phyloP scores from a whole-genome alignment of 2,888 invertebrate genomes.

The Synanthedon tipuliformis region DNA sequence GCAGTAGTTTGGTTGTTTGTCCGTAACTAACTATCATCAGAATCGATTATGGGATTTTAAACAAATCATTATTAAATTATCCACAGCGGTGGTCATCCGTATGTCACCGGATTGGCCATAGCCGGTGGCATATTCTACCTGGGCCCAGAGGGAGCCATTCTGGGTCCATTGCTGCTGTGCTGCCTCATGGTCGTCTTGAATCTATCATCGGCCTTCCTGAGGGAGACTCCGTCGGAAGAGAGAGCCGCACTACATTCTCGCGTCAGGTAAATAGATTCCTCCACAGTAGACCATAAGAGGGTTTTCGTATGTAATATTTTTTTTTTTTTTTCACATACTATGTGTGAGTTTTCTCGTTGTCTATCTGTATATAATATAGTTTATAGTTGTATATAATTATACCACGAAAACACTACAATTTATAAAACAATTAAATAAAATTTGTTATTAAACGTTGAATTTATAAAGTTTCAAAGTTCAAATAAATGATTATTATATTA shows the following conservation, averaged over 20 bases:
- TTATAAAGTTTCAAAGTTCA: too few species aligned
- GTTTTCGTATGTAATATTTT: neutral
- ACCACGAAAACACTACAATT: too few species aligned
- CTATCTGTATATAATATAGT: too few species aligned
- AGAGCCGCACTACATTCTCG: conserved; percentile 57
- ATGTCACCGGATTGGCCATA: conserved; percentile 95
- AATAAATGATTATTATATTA: too few species aligned
- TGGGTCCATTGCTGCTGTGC: conserved; percentile 95
- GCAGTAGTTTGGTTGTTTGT: too few species aligned
- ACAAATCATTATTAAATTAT: neutral
- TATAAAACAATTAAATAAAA: too few species aligned
- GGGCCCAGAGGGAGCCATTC: conserved; percentile 96
- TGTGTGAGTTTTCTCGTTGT: too few species aligned
- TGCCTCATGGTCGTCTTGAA: conserved; percentile 93
- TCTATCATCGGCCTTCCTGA: conserved; percentile 78
- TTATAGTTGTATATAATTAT: too few species aligned
- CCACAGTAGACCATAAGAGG: too few species aligned
- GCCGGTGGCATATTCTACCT: conserved; percentile 98
- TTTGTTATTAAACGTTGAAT: too few species aligned
- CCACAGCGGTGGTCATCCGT: conserved; percentile 91
- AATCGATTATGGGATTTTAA: too few species aligned
- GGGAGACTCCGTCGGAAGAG: conserved; percentile 76
- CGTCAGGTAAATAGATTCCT: conserved; percentile 48
- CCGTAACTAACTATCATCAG: too few species aligned
- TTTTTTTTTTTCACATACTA: neutral